A percentile compares a stretch with the other conserved stretches of the same genome.
phyloP scores from a whole-genome alignment of 2,113 vertebrate genomes.

The Leiothrix lutea region DNA sequence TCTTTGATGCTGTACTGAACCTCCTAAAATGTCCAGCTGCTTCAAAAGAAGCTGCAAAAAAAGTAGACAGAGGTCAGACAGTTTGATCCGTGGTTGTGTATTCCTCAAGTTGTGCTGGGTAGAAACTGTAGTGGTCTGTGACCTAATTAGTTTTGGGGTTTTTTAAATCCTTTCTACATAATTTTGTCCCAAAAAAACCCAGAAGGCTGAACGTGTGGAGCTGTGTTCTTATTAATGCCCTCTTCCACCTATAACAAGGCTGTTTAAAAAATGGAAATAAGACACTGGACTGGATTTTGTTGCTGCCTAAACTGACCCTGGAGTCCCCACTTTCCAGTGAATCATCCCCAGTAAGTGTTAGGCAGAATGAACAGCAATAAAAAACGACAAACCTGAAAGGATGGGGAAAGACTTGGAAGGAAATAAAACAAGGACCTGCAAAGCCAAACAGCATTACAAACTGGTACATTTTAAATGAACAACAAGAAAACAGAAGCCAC shows the following conservation, averaged over 20 bases:
- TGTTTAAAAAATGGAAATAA: background rate
- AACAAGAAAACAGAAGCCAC: constrained; percentile 45
- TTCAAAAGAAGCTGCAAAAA: background rate
- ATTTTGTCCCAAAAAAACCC: background rate
- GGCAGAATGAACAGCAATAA: constrained; percentile 18
- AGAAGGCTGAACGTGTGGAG: background rate
- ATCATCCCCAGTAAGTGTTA: background rate
- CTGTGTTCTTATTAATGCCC: background rate
- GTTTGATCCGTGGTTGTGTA: background rate
- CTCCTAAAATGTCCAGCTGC: background rate
- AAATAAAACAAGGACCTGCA: constrained; percentile 29
- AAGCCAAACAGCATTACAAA: constrained; percentile 45
- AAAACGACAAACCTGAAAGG: constrained; percentile 40
- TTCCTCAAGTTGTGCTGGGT: background rate
- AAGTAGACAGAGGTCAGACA: background rate
- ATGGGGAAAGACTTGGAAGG: background rate
- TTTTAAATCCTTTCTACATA: background rate
- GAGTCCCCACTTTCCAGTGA: background rate
- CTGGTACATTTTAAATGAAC: constrained; percentile 64
- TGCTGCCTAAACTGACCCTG: background rate
- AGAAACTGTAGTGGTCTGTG: background rate
- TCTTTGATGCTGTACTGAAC: background rate
- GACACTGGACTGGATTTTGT: background rate
- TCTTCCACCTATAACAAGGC: background rate
- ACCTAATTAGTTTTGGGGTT: background rate